Conservation (phyloP, 2,888 invertebrate species). For the Platycheirus albimanus region DNA sequence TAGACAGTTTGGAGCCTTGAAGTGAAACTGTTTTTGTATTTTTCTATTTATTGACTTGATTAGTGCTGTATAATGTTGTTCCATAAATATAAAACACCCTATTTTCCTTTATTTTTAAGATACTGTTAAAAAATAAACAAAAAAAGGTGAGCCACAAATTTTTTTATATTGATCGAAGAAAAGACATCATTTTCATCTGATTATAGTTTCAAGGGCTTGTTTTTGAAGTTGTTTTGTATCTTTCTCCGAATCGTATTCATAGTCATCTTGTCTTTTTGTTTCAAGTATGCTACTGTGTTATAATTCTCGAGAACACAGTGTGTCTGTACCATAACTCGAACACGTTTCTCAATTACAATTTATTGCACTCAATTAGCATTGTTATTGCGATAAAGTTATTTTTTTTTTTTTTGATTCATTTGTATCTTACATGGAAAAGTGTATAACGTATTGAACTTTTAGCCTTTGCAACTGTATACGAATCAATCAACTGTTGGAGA, state of each 20-base stretch:
- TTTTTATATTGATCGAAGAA: conserved; percentile 47
- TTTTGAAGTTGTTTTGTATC: not conserved
- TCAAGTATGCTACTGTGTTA: not conserved
- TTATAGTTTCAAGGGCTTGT: conserved; percentile 3
- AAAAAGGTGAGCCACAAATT: conserved; percentile 20
- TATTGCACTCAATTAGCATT: conserved; percentile 68
- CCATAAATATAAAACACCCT: not conserved
- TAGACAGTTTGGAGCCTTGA: conserved; percentile 64
- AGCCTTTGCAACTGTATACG: conserved; percentile 21
- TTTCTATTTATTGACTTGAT: conserved; percentile 34
- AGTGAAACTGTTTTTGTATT: conserved; percentile 11
- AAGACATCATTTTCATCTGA: conserved; percentile 19
- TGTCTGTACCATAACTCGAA: conserved; percentile 22
- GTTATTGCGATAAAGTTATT: conserved; percentile 32
- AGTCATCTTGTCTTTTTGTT: not conserved
- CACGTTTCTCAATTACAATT: conserved; percentile 62
- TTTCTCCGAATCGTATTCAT: too few species aligned
- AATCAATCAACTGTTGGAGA: conserved; percentile 39
- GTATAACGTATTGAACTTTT: conserved; percentile 37
- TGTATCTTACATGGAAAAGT: conserved; percentile 27
- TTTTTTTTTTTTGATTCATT: conserved; percentile 12
- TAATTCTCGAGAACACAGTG: not conserved
- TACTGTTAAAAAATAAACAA: conserved; percentile 4
- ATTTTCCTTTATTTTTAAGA: conserved; percentile 5
- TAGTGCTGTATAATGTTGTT: conserved; percentile 4